Evolutionary conservation across 1,140 invertebrate genomes (phyloP), one percentile per base, ranked within the genome.

Genomic region (Tetragnatha versicolor): DNA sequence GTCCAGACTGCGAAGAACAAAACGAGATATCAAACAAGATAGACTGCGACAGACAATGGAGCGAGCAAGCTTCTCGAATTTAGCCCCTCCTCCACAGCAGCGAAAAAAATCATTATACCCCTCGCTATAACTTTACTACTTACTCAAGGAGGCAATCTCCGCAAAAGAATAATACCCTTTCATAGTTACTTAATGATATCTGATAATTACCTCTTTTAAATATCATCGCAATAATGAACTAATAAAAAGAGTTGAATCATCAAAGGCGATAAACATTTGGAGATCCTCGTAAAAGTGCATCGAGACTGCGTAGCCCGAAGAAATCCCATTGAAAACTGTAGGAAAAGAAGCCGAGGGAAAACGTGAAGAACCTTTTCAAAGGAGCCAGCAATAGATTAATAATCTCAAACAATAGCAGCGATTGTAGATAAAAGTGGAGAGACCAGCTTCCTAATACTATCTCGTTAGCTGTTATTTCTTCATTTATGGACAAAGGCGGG

Each of bases 351-450:
- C 27, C n/a, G 25, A 17, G 4, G 27, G 25, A 68, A 68, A 68
- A 47, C 35, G 27, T 49, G 39, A 66, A 66, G 53, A 31, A 20
- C 9, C 47, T 27, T 7, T 37, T 22, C 55, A 42, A 66, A 66
- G 45, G 9, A 66, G 42, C 22, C 9, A 53, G 31, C 49, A 29
- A 70, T 55, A 70, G 68, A 70, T 70, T 70, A 70, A 70, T 70
- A 70, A 53, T 70, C 47, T 55, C 68, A 70, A 70, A 70, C 68
- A 70, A 70, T 70, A 27, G 68, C 68, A 53, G 22, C 51, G 68
- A 70, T 55, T 55, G 68, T 14, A 53, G 68, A 70, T 70, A 70
- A 70, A 37, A 55, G 68, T 37, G 39, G 7, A 25, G 49, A 47
- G 63, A 70, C 68, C 33, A 55, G 47, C 55, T 65, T 70, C 68